Conservation (phyloP, 2,888 invertebrate genomes). For the Alcis repandata region DNA sequence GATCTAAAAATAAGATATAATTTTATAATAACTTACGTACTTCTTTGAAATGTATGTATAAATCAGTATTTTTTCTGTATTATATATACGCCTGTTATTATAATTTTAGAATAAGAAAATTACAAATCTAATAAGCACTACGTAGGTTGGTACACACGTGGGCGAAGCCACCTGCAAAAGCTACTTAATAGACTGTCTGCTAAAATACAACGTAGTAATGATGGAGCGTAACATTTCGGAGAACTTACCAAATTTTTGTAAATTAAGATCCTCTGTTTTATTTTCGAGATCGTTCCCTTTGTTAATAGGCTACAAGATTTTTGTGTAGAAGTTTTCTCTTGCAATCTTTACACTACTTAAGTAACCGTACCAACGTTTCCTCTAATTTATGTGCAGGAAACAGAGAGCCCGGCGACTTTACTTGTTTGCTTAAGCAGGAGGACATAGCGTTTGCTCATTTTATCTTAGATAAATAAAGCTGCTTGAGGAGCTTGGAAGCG, state of each 20-base stretch:
- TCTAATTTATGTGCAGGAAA: conserved; percentile 41
- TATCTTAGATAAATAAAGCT: conserved; percentile 42
- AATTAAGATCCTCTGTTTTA: conserved; percentile 3
- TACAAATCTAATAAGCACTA: neutral
- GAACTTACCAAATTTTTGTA: conserved; percentile 7
- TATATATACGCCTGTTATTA: too few relatives aligned
- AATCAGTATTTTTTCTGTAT: neutral
- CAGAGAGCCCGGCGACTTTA: conserved; percentile 37
- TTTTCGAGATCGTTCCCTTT: conserved; percentile 6
- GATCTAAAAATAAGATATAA: too few relatives aligned
- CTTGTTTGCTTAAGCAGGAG: conserved; percentile 44
- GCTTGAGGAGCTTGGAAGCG: conserved; percentile 28
- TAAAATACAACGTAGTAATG: neutral
- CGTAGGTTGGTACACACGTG: too few relatives aligned
- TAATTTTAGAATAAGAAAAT: conserved; percentile 2
- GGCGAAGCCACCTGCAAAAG: neutral
- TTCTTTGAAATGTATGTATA: too few relatives aligned
- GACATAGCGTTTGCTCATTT: conserved; percentile 43
- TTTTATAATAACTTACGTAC: too few relatives aligned
- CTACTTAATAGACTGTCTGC: neutral
- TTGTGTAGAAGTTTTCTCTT: conserved; percentile 23
- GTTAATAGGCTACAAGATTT: conserved; percentile 20
- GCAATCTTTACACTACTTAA: conserved; percentile 29
- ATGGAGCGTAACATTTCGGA: conserved; percentile 4
- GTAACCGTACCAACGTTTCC: conserved; percentile 34